Base-by-base conservation (phyloP, 2,888 invertebrate genomes). In the Heliconius ethilla region DNA sequence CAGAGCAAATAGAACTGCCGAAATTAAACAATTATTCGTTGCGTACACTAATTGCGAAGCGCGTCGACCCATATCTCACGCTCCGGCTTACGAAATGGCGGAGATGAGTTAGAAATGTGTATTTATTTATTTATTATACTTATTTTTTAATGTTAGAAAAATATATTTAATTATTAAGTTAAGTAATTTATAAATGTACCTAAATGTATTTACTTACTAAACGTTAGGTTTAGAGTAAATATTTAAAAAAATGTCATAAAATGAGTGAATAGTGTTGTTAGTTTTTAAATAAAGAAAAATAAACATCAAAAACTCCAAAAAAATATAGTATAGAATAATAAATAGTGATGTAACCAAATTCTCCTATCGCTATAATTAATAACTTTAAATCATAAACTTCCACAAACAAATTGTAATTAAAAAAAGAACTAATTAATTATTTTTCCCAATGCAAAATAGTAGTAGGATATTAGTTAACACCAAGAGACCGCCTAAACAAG, bases 41-140 rank as follows among this genome's bases (percentile, higher is more conserved):
- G 92, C 92, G 90, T 87, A 86, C 83, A 87, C 87, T 91, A 92
- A 92, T 92, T 91, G 88, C 88, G 83, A 88, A 90, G 88, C 86
- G 88, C 89, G 67, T 25, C 90, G 93, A 90, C 93, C 93, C 90
- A 93, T 93, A 93, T 94, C 93, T 93, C 93, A 92, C 92, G 93
- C 88, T 85, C 86, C 84, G 89, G 86, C 89, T 93, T 91, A 91
- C 90, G 92, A 89, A 92, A 92, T 89, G 87, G 25, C 40, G 37
- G 27, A 63, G 73, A 73, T 40, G 73, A 40, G 62, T 18, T 72
- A 33, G 59, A 59, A 37, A 22, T 3, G 3, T 62, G 62, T 62
- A 33, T 33, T 33, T n/a, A 62, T 62, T 40, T 62, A 33, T 33
- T 33, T 37, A 25, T 25, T 11, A 4, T 37, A 15, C 22, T 13